phyloP scores from a whole-genome alignment of 2,113 vertebrate species.

The Cacatua alba region DNA sequence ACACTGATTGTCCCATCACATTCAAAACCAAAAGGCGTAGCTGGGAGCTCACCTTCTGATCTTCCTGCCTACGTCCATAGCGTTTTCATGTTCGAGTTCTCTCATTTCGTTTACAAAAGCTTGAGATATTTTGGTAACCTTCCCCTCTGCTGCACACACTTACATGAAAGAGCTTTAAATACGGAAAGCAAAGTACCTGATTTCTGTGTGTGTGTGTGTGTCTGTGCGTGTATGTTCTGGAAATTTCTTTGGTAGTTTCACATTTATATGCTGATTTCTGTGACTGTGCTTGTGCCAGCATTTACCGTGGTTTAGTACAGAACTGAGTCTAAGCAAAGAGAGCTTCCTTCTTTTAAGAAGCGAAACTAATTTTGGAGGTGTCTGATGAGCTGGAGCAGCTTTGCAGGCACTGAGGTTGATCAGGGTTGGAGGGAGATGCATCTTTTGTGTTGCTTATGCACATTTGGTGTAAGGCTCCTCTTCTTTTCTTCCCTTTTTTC shows the following conservation, averaged over 20 bases:
- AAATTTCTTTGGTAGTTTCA: background rate
- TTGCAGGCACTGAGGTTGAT: constrained; percentile 11
- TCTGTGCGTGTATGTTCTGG: background rate
- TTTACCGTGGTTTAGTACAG: background rate
- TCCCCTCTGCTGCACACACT: background rate
- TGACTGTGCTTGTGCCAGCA: background rate
- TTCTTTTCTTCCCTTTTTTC: background rate
- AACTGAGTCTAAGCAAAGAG: background rate
- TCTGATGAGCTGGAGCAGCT: background rate
- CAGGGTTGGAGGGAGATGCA: constrained; percentile 37
- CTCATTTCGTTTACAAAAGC: background rate
- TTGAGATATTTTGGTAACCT: background rate
- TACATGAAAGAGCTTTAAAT: constrained; percentile 50
- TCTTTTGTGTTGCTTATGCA: constrained; percentile 11
- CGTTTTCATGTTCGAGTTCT: background rate
- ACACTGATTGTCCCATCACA: background rate
- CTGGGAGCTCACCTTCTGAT: background rate
- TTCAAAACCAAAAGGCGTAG: background rate
- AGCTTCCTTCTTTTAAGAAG: constrained; percentile 25
- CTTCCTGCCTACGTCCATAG: background rate
- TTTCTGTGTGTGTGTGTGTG: background rate
- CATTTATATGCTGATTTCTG: background rate
- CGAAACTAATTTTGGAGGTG: background rate
- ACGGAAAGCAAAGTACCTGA: background rate
- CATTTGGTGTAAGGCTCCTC: constrained; percentile 12